Evolutionary conservation across 1,140 invertebrate species (phyloP), one percentile per base, ranked within the genome.

Genomic region (Drosophila pectinifera): DNA sequence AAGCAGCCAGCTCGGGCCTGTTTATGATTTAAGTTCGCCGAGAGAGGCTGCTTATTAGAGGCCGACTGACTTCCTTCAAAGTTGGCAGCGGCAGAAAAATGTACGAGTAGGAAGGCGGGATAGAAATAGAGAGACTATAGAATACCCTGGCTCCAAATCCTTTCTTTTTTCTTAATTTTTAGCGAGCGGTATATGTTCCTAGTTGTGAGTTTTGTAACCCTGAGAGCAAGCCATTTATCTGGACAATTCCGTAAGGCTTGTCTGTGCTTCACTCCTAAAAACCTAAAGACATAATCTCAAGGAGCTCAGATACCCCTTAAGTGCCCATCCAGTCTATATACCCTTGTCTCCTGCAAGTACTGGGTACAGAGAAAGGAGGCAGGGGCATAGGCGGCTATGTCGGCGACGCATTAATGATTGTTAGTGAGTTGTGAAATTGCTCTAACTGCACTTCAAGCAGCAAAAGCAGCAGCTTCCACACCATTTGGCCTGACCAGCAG

Each of bases 341-440:
- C 49, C 49, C 31, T n/a, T 5, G 18, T 11, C 18, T 36, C 18
- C 49, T n/a, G n/a, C 49, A n/a, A 22, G 0, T 36, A 20, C 13
- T n/a, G 31, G 31, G 49, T 51, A 51, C 8, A 20, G 8, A 61
- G 61, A 42, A 18, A 20, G n/a, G 11, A 22, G 18, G 34, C 20
- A 14, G 31, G 20, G 14, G 34, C 53, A n/a, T 39, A 46, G 58
- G 74, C 74, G 62, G 63, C 68, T 56, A 82, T 83, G 80, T 74
- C 80, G 69, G 61, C 84, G 84, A 89, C 85, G 84, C 84, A 89
- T 88, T 88, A 88, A 88, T 88, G 84, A 88, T 80, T 88, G 84
- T 89, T 88, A 88, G 84, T 89, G 85, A 89, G 84, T 89, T 88
- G 84, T 88, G 84, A 88, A 88, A 88, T 88, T 88, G 84, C 84